These are phyloP conservation scores for Desoria tigrina DNA, from an alignment of 2,888 invertebrate genomes.

Conservation along the genomic window DNA sequence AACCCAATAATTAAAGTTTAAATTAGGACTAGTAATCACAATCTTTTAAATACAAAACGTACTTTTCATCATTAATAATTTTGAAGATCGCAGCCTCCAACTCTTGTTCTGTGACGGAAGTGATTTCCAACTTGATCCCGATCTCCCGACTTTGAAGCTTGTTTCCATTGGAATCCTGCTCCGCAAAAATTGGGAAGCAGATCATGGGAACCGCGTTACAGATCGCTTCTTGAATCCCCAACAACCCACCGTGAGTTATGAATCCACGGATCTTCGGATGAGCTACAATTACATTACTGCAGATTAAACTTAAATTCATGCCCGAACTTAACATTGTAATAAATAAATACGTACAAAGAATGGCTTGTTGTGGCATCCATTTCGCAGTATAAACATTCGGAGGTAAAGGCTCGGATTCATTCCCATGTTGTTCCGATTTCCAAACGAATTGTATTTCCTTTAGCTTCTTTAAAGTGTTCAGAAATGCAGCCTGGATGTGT, in stretches of 20 bases:
- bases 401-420: conserved; percentile 14
- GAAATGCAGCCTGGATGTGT: conserved; percentile 24
- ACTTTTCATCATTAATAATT: conserved; percentile 31
- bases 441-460: conserved; percentile 33
- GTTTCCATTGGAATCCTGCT: conserved; percentile 46
- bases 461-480: conserved; percentile 22
- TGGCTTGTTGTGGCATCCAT: conserved; percentile 29
- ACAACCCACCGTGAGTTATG: conserved; percentile 45
- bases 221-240: conserved; percentile 42
- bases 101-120: conserved; percentile 24
- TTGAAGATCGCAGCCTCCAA: conserved; percentile 33
- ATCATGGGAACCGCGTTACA: conserved; percentile 38
- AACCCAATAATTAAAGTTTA: background rate
- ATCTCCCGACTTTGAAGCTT: conserved; percentile 24
- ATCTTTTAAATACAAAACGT: too few relatives aligned
- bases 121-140: conserved; percentile 42
- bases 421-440: conserved; percentile 27
- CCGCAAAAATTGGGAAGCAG: conserved; percentile 39
- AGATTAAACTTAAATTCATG: background rate
- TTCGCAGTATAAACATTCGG: conserved; percentile 18
- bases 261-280: conserved; percentile 45
- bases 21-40: too few relatives aligned
- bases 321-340: background rate
- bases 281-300: too few relatives aligned
- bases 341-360: too few relatives aligned